A percentile compares a stretch with the other conserved stretches of the same genome.
phyloP scores from a whole-genome alignment of 2,113 vertebrate genomes.

The Chrysochloris asiatica region DNA sequence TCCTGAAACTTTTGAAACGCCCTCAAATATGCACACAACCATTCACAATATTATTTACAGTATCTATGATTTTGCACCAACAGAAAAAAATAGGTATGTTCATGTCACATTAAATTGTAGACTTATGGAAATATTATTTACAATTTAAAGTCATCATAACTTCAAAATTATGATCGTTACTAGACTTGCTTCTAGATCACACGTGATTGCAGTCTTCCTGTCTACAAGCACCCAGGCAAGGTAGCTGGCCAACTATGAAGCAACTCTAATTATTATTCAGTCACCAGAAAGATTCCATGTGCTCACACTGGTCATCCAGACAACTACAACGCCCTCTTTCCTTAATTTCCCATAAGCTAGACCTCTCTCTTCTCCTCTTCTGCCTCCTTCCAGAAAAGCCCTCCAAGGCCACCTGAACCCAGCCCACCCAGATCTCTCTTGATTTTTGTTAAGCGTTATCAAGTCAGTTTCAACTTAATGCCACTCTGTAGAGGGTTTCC shows the following conservation, averaged over 20 bases:
- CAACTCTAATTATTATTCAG: constrained; percentile 25
- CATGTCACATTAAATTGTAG: constrained; percentile 23
- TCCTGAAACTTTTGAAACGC: no score
- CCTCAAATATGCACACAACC: background rate
- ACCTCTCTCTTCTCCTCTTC: background rate
- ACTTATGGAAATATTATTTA: constrained; percentile 54
- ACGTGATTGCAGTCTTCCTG: background rate
- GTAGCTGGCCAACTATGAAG: constrained; percentile 11
- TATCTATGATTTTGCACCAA: constrained; percentile 46
- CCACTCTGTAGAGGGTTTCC: no score
- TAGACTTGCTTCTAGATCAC: constrained; percentile 3
- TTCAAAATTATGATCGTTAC: constrained; percentile 43
- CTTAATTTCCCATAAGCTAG: background rate
- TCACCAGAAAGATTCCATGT: background rate
- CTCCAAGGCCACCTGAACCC: background rate
- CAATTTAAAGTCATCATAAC: background rate
- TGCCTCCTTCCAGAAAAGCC: background rate
- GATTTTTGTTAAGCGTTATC: no score
- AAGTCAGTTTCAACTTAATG: no score
- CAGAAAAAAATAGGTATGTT: constrained; percentile 32
- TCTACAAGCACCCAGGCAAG: background rate
- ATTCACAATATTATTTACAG: constrained; percentile 49
- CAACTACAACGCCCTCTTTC: background rate
- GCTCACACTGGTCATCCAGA: background rate
- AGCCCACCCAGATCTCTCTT: background rate